Evolutionary conservation across 2,797 vertebrate species (phyloP).

Genomic region (Chelonia mydas): DNA sequence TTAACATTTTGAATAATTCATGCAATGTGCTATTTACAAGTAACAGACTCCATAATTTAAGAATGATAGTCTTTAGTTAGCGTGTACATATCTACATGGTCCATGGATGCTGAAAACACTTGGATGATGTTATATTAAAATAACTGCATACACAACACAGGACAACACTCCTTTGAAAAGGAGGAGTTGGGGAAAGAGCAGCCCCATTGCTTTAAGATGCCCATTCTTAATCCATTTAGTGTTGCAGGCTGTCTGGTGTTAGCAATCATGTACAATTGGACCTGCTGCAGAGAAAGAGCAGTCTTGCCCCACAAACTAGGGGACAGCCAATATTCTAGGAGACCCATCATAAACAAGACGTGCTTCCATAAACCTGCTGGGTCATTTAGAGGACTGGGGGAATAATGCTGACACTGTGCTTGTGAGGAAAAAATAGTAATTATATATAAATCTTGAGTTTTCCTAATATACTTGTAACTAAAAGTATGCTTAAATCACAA

Average conservation of each 20-base stretch:
- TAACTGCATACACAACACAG: background rate
- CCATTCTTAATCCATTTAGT: background rate
- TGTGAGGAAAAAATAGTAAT: fast-evolving
- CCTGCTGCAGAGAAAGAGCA: fast-evolving
- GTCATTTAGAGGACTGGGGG: fast-evolving
- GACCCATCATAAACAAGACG: fast-evolving
- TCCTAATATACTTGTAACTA: background rate
- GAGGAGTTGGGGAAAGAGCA: background rate
- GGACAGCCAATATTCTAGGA: fast-evolving
- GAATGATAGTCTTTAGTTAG: background rate
- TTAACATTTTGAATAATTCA: background rate
- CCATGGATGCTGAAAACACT: background rate
- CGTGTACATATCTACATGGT: background rate
- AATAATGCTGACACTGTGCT: background rate
- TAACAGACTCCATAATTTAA: background rate
- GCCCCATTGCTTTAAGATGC: background rate
- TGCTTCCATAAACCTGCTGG: fast-evolving
- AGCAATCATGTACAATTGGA: fast-evolving
- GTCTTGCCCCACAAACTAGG: background rate
- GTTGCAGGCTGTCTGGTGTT: background rate
- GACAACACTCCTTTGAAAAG: background rate
- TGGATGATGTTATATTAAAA: background rate
- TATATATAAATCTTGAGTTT: background rate
- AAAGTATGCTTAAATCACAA: background rate
- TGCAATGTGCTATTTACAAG: background rate